Evolutionary conservation across 2,797 vertebrate species (phyloP).

Genomic region (Hozukius guyotensis): DNA sequence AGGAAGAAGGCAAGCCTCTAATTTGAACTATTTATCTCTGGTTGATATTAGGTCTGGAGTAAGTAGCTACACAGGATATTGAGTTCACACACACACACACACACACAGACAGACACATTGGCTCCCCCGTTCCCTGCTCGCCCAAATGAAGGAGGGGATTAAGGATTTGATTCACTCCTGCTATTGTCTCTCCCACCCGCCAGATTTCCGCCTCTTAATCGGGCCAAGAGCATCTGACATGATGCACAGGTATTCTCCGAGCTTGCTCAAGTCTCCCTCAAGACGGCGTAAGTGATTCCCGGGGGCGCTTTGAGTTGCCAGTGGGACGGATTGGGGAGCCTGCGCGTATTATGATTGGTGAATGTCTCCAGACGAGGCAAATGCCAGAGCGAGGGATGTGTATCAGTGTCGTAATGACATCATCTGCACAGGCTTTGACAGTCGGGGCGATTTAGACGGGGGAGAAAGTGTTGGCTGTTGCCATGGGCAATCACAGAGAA

Average conservation of each 20-base stretch:
- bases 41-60: conserved; percentile 58
- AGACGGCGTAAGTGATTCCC: conserved; percentile 61
- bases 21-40: conserved; percentile 71
- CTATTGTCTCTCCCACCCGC: conserved; percentile 70
- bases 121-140: conserved; percentile 51
- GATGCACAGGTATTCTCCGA: conserved; percentile 65
- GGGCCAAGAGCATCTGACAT: conserved; percentile 59
- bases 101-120: background rate
- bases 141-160: conserved; percentile 73
- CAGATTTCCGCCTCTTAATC: conserved; percentile 65
- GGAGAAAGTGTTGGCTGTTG: conserved; percentile 67
- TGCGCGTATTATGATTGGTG: conserved; percentile 67
- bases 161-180: conserved; percentile 75
- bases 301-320: conserved; percentile 59
- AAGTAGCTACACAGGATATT: conserved; percentile 54
- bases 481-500: conserved; percentile 63
- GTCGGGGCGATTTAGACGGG: conserved; percentile 65
- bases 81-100: conserved; percentile 21
- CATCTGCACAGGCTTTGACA: conserved; percentile 73
- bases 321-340: conserved; percentile 55
- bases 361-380: conserved; percentile 61
- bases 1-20: conserved; percentile 47
- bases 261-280: conserved; percentile 53
- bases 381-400: conserved; percentile 68
- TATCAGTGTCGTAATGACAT: conserved; percentile 76